Evolutionary conservation across 2,888 invertebrate genomes (phyloP).

Genomic region (Meandrusa payeni): DNA sequence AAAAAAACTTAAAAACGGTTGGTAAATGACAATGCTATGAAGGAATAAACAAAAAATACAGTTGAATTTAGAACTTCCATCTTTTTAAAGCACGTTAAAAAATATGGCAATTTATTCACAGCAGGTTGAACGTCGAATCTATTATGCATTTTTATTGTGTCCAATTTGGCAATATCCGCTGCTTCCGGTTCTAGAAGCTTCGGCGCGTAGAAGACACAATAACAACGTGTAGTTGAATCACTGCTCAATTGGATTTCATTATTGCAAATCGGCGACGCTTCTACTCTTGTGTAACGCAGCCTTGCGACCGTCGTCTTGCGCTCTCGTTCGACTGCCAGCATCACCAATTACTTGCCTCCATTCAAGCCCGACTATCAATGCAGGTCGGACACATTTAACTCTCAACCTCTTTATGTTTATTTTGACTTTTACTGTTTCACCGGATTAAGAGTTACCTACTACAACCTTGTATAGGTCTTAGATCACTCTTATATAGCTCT

Average conservation of each 20-base stretch:
- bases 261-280: constrained; percentile 12
- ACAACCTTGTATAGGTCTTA: no score
- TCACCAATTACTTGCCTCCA: not conserved
- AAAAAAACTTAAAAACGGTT: no score
- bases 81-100: no score
- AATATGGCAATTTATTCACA: not conserved
- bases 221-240: constrained; percentile 15
- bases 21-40: no score
- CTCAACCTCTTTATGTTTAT: no score
- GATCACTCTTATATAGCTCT: no score
- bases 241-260: constrained; percentile 21
- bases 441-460: no score
- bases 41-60: no score
- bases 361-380: not conserved
- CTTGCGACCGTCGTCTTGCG: constrained; percentile 5
- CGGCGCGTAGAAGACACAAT: constrained; percentile 13
- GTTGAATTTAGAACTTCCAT: no score
- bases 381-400: no score
- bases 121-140: not conserved
- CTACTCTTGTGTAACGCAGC: constrained; percentile 9
- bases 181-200: constrained; percentile 22
- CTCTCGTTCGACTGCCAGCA: not conserved
- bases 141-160: constrained; percentile 16
- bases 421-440: no score
- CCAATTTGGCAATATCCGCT: constrained; percentile 17